Percentiles rank a stretch among this genome's conserved stretches.
These are phyloP conservation scores for Proteles cristata DNA, from an alignment of 2,113 vertebrate species.

Conservation along the genomic window DNA sequence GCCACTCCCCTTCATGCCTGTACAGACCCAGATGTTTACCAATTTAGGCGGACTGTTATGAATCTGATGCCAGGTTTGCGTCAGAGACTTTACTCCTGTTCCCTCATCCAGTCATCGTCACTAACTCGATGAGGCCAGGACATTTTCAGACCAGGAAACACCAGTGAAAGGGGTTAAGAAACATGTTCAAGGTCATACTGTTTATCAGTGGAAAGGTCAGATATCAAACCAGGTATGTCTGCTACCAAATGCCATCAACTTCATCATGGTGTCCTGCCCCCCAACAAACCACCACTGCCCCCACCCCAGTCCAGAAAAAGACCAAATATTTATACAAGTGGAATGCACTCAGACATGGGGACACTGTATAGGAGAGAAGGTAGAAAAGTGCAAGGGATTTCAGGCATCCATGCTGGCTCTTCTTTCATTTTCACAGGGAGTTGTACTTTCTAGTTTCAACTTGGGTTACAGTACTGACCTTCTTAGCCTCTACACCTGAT, in stretches of 20 bases:
- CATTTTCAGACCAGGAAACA: background rate
- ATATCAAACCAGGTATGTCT: background rate
- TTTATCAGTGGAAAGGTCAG: background rate
- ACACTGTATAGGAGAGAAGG: background rate
- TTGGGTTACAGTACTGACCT: background rate
- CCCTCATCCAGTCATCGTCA: background rate
- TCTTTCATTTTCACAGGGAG: background rate
- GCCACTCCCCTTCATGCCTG: background rate
- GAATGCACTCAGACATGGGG: background rate
- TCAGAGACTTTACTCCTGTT: background rate
- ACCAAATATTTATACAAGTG: background rate
- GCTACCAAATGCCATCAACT: background rate
- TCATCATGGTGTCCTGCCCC: background rate
- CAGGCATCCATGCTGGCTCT: background rate
- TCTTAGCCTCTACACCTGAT: background rate
- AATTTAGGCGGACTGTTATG: background rate
- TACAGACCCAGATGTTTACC: background rate
- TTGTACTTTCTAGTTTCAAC: background rate
- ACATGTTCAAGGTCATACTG: background rate
- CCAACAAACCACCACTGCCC: background rate
- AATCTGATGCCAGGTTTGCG: background rate
- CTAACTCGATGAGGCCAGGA: background rate
- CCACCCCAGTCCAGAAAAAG: background rate
- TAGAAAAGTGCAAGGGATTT: background rate
- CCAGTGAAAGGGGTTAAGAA: background rate